Conservation (phyloP, 2,797 vertebrate genomes). For the Pitangus sulphuratus region DNA sequence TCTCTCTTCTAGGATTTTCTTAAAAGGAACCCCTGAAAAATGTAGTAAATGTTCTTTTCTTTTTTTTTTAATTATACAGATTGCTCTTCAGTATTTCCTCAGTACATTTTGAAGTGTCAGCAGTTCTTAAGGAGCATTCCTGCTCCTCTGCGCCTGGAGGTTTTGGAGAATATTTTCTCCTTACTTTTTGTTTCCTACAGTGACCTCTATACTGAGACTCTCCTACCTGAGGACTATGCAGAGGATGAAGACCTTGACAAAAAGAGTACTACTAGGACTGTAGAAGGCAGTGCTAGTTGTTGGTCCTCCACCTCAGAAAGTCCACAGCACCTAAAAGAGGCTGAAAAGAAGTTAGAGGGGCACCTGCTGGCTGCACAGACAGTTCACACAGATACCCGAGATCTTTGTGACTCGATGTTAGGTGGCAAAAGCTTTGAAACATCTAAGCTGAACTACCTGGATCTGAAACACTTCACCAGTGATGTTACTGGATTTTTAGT, state of each 20-base stretch:
- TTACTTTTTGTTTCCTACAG: conserved; percentile 89
- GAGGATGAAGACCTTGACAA: conserved; percentile 60
- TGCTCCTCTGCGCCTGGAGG: conserved; percentile 87
- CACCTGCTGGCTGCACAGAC: neutral
- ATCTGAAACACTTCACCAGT: conserved; percentile 84
- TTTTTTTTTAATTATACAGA: conserved; percentile 71
- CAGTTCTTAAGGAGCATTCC: conserved; percentile 87
- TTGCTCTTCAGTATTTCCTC: conserved; percentile 80
- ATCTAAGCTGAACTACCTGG: conserved; percentile 65
- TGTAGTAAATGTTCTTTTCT: neutral
- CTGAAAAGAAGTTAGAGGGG: conserved; percentile 47
- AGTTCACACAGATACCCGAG: neutral
- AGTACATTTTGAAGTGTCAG: conserved; percentile 88
- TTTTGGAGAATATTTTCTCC: conserved; percentile 98
- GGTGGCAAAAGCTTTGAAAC: conserved; percentile 2
- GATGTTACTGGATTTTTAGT: conserved; percentile 86
- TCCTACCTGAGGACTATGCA: conserved; percentile 64
- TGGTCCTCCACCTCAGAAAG: conserved; percentile 60
- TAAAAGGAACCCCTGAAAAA: neutral
- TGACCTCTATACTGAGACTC: conserved; percentile 80
- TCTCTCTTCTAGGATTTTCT: neutral
- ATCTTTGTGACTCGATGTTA: neutral
- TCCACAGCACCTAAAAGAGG: conserved; percentile 31
- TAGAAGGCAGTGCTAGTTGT: neutral
- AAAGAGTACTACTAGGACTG: neutral